A percentile compares a stretch with the other conserved stretches of the same genome.
phyloP scores from a whole-genome alignment of 2,113 vertebrate species.

The Ramphastos sulfuratus region DNA sequence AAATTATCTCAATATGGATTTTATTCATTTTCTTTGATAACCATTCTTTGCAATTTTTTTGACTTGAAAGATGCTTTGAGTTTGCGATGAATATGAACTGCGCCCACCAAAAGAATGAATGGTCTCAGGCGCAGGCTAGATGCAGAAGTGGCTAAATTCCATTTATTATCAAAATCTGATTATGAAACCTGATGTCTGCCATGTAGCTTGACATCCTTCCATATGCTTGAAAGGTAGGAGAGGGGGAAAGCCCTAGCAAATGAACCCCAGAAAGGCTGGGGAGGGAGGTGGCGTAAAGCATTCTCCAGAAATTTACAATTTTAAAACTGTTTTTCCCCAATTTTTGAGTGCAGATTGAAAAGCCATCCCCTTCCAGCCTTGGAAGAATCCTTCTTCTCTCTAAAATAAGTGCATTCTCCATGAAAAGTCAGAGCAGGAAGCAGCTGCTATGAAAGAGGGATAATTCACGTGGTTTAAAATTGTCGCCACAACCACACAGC shows the following conservation, averaged over 20 bases:
- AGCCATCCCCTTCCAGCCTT: background rate
- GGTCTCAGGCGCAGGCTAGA: constrained; percentile 60
- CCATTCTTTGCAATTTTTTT: constrained; percentile 80
- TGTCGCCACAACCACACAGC: background rate
- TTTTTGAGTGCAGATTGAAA: background rate
- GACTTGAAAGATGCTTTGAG: constrained; percentile 81
- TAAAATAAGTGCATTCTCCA: background rate
- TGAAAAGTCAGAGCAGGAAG: background rate
- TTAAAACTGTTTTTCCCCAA: background rate
- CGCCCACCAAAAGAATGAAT: constrained; percentile 64
- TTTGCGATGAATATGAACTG: constrained; percentile 74
- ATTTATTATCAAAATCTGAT: constrained; percentile 77
- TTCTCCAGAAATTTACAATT: background rate
- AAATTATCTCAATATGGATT: constrained; percentile 90
- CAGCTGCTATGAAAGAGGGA: background rate
- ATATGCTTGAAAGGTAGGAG: constrained; percentile 32
- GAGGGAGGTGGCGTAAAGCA: background rate
- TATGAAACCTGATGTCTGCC: constrained; percentile 70
- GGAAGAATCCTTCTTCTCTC: background rate
- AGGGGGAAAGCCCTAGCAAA: constrained; percentile 9
- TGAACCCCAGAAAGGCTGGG: constrained; percentile 26
- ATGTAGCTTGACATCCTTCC: constrained; percentile 38
- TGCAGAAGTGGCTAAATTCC: constrained; percentile 68
- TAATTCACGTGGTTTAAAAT: background rate
- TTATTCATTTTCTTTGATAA: constrained; percentile 89